Percentiles rank a stretch among this genome's conserved stretches.
Conservation (phyloP, 2,888 invertebrate species). For the Dioctria rufipes region DNA sequence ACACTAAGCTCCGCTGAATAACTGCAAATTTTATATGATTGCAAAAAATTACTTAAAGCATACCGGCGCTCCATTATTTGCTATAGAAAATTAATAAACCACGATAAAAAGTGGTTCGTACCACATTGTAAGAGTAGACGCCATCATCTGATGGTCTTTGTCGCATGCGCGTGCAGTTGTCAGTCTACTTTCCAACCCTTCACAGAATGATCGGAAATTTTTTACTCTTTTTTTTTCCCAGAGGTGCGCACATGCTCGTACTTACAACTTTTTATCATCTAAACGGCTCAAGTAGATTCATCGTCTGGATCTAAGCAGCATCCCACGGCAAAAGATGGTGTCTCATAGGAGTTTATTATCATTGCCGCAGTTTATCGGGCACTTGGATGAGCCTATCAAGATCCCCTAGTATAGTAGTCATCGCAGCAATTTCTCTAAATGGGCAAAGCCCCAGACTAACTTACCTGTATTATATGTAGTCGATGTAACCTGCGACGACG, state of each 20-base stretch:
- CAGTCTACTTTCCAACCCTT: conserved; percentile 37
- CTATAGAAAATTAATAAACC: conserved; percentile 49
- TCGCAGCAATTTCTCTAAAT: conserved; percentile 21
- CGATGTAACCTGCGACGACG: neutral
- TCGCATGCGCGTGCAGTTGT: conserved; percentile 48
- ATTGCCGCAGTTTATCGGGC: conserved; percentile 2
- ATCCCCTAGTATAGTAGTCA: neutral
- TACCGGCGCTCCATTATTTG: conserved; percentile 34
- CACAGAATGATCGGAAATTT: neutral
- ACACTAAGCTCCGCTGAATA: conserved; percentile 15
- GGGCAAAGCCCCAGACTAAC: conserved; percentile 37
- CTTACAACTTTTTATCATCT: conserved; percentile 7
- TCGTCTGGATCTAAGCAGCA: neutral
- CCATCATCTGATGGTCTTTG: conserved; percentile 28
- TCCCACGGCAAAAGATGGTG: neutral
- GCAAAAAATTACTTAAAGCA: conserved; percentile 6
- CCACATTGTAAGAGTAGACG: conserved; percentile 26
- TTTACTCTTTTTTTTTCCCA: conserved; percentile 13
- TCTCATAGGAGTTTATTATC: conserved; percentile 42
- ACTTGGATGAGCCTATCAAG: conserved; percentile 8
- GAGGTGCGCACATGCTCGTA: conserved; percentile 36
- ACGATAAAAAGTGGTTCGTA: conserved; percentile 25
- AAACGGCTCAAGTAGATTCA: neutral
- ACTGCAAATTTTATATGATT: conserved; percentile 37
- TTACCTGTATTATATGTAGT: neutral